Conservation (phyloP, 1,140 invertebrate species). For the Eueides isabella region DNA sequence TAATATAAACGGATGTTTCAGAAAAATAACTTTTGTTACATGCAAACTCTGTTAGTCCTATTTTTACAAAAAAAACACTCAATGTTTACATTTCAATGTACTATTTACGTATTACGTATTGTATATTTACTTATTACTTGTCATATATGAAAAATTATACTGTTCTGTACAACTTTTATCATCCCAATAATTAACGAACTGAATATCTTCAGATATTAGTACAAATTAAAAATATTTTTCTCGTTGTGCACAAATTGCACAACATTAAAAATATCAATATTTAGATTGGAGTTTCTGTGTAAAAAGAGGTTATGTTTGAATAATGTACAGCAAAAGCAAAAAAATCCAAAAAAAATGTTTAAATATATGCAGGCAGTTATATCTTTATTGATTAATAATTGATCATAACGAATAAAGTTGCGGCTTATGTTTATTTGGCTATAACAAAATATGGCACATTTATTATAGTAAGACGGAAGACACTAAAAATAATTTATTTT, state of each 20-base stretch:
- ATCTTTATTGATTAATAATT: not conserved
- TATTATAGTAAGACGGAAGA: not conserved
- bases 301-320: constrained; percentile 45
- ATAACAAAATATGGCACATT: not conserved
- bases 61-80: not conserved
- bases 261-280: constrained; percentile 17
- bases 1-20: constrained; percentile 35
- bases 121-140: too few relatives aligned
- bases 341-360: constrained; percentile 41
- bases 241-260: not conserved
- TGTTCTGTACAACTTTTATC: too few relatives aligned
- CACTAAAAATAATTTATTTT: not conserved
- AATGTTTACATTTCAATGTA: too few relatives aligned
- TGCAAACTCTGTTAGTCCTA: not conserved
- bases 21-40: constrained; percentile 27
- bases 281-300: constrained; percentile 30
- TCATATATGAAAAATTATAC: too few relatives aligned
- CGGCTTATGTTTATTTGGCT: not conserved
- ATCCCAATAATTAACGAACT: too few relatives aligned
- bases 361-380: constrained; percentile 29
- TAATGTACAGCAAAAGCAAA: constrained; percentile 40
- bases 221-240: too few relatives aligned
- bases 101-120: too few relatives aligned
- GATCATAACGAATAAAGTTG: not conserved
- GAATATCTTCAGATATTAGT: too few relatives aligned